These are phyloP conservation scores for Noctua fimbriata DNA, from an alignment of 2,888 invertebrate species.

Conservation along the genomic window DNA sequence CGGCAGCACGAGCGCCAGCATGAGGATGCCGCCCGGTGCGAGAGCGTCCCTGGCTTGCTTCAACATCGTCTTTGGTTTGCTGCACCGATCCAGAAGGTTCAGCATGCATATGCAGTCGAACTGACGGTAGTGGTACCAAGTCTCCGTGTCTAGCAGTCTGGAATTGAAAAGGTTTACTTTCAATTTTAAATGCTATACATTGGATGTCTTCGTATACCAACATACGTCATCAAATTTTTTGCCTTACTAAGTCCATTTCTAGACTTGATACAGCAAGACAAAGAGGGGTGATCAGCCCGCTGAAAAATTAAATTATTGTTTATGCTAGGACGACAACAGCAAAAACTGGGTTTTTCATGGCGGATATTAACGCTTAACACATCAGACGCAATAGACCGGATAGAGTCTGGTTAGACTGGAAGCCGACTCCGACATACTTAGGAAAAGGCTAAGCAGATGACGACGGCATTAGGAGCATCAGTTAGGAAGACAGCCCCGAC, in stretches of 20 bases:
- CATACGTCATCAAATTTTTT: not conserved
- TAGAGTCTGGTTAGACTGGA: not conserved
- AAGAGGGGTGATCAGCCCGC: not conserved
- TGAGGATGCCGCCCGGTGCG: slow-evolving; percentile 93
- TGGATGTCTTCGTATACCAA: not conserved
- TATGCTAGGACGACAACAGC: not conserved
- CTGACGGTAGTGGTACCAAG: slow-evolving; percentile 91
- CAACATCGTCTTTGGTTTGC: slow-evolving; percentile 95
- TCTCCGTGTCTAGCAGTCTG: slow-evolving; percentile 93
- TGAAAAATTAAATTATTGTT: not conserved
- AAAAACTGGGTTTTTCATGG: not conserved
- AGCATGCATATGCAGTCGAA: slow-evolving; percentile 96
- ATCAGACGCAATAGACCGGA: not conserved
- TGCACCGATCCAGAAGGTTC: slow-evolving; percentile 98
- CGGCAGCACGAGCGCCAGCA: slow-evolving; percentile 98
- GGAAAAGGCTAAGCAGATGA: not conserved
- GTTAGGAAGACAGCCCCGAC: no score
- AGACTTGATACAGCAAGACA: not conserved
- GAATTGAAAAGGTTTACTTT: slow-evolving; percentile 26
- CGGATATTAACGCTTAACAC: not conserved
- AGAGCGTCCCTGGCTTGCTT: slow-evolving; percentile 93
- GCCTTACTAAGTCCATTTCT: not conserved
- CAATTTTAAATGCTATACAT: no score
- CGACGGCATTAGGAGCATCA: not conserved
- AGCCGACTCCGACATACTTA: not conserved